Evolutionary conservation across 2,113 vertebrate genomes (phyloP).

Genomic region (Nycticebus coucang): DNA sequence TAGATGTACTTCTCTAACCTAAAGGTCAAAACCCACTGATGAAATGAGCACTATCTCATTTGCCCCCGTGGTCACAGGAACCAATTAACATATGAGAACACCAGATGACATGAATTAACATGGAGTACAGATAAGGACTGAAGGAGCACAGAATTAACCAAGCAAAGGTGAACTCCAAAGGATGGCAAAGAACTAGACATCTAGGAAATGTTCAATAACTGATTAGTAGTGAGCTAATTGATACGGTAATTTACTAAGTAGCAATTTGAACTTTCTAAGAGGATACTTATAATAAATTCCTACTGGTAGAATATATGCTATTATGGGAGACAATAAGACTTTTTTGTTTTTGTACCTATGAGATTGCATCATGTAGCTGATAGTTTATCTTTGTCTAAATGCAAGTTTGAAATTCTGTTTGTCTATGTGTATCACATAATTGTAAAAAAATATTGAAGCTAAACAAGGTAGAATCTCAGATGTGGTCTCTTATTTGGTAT

Average conservation of each 20-base stretch:
- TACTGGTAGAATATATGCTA: background rate
- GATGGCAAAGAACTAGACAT: background rate
- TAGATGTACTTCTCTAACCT: background rate
- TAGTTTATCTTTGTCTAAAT: slow-evolving; percentile 1
- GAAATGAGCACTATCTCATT: background rate
- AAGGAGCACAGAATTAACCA: background rate
- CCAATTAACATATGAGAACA: background rate
- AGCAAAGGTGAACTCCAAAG: background rate
- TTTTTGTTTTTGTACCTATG: background rate
- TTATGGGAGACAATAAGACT: background rate
- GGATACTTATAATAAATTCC: background rate
- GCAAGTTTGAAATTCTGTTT: background rate
- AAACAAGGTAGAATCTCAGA: background rate
- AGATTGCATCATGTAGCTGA: background rate
- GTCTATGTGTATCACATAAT: background rate
- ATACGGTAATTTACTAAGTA: background rate
- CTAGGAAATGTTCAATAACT: background rate
- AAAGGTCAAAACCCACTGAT: background rate
- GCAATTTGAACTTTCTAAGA: background rate
- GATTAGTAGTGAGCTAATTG: background rate
- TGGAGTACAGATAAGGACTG: background rate
- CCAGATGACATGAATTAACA: background rate
- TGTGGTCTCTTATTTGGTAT: background rate
- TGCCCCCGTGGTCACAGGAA: background rate
- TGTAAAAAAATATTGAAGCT: background rate